phyloP scores from a whole-genome alignment of 2,797 vertebrate species.

The Balearica regulorum region DNA sequence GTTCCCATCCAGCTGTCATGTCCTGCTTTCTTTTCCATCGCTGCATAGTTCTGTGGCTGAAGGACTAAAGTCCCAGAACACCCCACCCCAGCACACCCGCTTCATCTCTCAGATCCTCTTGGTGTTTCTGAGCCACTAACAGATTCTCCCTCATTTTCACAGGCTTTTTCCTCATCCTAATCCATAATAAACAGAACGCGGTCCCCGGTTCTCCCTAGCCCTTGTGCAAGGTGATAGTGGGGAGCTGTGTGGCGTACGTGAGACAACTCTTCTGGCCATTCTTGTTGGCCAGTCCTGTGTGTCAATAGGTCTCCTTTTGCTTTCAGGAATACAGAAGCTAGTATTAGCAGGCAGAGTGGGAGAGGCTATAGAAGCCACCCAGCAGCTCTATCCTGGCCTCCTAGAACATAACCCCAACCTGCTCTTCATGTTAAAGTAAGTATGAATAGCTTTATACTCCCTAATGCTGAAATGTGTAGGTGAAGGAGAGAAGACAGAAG shows the following conservation, averaged over 20 bases:
- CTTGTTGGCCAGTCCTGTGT: not conserved
- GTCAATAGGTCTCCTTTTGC: conserved; percentile 13
- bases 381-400: conserved; percentile 93
- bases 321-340: conserved; percentile 96
- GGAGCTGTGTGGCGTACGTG: not conserved
- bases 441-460: conserved; percentile 25
- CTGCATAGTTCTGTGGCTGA: not conserved
- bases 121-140: not conserved
- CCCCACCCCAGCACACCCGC: too few relatives aligned
- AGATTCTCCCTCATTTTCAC: not conserved
- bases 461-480: not conserved
- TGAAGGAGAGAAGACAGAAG: not conserved
- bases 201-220: not conserved
- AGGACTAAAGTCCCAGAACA: not conserved
- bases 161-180: not conserved
- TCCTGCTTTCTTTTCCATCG: not conserved
- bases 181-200: not conserved
- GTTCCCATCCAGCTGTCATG: not conserved
- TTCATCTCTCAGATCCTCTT: not conserved
- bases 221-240: not conserved
- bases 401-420: conserved; percentile 96
- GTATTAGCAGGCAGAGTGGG: conserved; percentile 95
- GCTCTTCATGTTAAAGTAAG: conserved; percentile 99
- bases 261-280: not conserved
- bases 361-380: conserved; percentile 94